Base-by-base conservation (phyloP, 2,113 vertebrate species). In the Chloropsis cyanopogon region DNA sequence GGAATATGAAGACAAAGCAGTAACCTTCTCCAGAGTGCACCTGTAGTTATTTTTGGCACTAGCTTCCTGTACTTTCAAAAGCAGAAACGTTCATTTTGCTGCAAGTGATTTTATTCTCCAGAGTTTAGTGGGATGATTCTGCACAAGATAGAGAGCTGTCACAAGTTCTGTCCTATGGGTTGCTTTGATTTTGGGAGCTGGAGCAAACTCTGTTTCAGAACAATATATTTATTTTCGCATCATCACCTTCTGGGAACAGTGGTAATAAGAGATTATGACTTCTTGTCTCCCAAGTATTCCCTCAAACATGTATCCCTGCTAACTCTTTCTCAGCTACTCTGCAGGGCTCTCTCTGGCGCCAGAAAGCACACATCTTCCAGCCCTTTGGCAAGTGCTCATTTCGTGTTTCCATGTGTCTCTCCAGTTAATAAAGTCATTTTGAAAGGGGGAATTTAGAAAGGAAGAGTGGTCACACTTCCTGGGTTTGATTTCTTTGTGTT, bases 151-250 rank as follows among this genome's bases (percentile, higher is more conserved):
- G 19, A 33, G 66, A 88, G 25, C 44, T 65, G 7, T 84, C 66
- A 49, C 25, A 53, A 33, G 24, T 52, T 76, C 37, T 0, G 0
- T 85, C 50, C 31, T 72, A 4, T 42, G 68, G 60, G 18, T 87
- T 68, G 19, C 50, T 90, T 82, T 92, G 71, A 65, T 93, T 28
- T 66, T 72, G 68, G 56, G 46, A 82, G 53, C 42, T 95, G 71
- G 37, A 95, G n/a, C 47, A 75, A 84, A n/a, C 28, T 72, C 7
- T 11, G 4, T 80, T 77, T 90, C 63, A 76, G 73, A 91, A 52
- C 33, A 93, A 39, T 60, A 20, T 66, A 61, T 76, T 60, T 94
- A 52, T 96, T 93, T 92, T 88, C 54, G 94, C 61, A 26, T 80
- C 29, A 33, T 86, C 42, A 44, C 64, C 75, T 91, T 88, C 61